Percentiles rank a stretch among this genome's conserved stretches.
These are phyloP conservation scores for Steinernema hermaphroditum DNA, from an alignment of 2,888 invertebrate species.

Conservation along the genomic window DNA sequence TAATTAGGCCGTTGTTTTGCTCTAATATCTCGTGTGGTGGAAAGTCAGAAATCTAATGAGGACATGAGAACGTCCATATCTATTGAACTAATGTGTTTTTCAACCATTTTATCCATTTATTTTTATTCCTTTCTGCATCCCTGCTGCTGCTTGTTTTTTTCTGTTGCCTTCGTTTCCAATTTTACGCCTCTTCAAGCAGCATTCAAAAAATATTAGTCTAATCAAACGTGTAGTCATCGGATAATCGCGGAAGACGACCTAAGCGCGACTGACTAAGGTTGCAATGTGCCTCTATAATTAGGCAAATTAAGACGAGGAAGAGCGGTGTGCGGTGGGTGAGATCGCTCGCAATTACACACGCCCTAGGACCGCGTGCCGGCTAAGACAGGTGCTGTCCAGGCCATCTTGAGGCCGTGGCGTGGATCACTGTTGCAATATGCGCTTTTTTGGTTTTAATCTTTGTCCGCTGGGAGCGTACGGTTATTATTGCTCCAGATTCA, in stretches of 20 bases:
- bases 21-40: too few species aligned
- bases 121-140: too few species aligned
- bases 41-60: too few species aligned
- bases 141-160: too few species aligned
- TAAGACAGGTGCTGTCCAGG: constrained; percentile 15
- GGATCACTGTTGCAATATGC: constrained; percentile 28
- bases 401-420: background rate
- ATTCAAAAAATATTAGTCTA: background rate
- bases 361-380: background rate
- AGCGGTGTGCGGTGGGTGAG: background rate
- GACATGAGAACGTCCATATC: too few species aligned
- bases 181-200: too few species aligned
- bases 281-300: constrained; percentile 18
- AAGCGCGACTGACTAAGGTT: constrained; percentile 21
- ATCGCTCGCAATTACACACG: constrained; percentile 27
- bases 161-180: too few species aligned
- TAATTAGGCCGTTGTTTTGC: too few species aligned
- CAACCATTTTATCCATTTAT: too few species aligned
- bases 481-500: too few species aligned
- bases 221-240: constrained; percentile 3
- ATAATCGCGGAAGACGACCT: background rate
- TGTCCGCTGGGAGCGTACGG: too few species aligned
- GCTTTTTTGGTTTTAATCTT: background rate
- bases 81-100: too few species aligned
- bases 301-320: constrained; percentile 31